phyloP scores from a whole-genome alignment of 2,797 vertebrate species.

The Capromys pilorides region DNA sequence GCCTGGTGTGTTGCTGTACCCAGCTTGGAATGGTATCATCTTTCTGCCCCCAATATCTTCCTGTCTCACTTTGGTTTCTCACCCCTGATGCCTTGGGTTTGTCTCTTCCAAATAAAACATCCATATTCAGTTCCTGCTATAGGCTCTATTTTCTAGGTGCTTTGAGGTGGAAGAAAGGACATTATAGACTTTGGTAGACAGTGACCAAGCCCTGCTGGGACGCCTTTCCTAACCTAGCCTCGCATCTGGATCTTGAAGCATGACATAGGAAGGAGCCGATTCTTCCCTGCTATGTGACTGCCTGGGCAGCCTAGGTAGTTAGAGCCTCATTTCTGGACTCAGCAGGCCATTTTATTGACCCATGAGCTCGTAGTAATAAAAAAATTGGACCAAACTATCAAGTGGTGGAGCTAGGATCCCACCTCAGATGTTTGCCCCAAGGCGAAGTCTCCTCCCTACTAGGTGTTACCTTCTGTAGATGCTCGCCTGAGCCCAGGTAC shows the following conservation, averaged over 20 bases:
- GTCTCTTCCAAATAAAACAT: slow-evolving; percentile 55
- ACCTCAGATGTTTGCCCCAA: not conserved
- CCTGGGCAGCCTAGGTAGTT: not conserved
- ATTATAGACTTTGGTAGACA: not conserved
- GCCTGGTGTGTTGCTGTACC: not conserved
- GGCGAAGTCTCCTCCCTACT: not conserved
- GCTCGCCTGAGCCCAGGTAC: not conserved
- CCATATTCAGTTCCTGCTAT: not conserved
- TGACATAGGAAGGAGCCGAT: not conserved
- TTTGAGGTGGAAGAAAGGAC: not conserved
- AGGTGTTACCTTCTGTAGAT: not conserved
- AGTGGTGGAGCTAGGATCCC: not conserved
- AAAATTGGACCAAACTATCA: not conserved
- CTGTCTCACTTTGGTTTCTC: not conserved
- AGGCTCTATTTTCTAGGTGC: slow-evolving; percentile 45
- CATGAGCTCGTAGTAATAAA: not conserved
- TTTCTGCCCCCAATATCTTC: not conserved
- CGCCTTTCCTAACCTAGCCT: not conserved
- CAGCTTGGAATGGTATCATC: not conserved
- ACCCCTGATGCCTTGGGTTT: not conserved
- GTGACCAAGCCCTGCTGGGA: not conserved
- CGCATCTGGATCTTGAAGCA: not conserved
- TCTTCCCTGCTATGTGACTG: not conserved
- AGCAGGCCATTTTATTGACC: not conserved
- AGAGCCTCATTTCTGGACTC: not conserved